These are phyloP conservation scores for Raja brachyura DNA, from an alignment of 2,113 vertebrate species.

Conservation along the genomic window DNA sequence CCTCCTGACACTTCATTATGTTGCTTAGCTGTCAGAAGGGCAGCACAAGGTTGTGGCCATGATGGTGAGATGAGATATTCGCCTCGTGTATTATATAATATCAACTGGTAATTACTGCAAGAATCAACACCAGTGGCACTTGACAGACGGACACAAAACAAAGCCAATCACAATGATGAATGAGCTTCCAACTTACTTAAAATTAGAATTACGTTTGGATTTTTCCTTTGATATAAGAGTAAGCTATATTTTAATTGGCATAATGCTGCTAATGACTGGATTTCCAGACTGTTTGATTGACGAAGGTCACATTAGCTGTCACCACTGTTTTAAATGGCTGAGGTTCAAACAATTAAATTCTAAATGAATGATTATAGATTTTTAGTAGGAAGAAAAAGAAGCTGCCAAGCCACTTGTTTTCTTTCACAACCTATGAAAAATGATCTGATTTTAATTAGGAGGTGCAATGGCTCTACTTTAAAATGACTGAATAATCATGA, in stretches of 20 bases:
- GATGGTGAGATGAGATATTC: neutral
- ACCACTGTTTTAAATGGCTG: neutral
- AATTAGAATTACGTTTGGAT: neutral
- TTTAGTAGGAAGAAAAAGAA: neutral
- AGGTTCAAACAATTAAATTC: neutral
- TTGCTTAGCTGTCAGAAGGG: neutral
- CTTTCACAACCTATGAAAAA: slow-evolving; percentile 14
- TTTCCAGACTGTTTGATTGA: neutral
- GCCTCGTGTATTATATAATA: neutral
- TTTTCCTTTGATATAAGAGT: slow-evolving; percentile 5
- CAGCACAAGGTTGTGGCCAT: neutral
- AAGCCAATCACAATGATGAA: neutral
- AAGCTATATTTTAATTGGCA: slow-evolving; percentile 2
- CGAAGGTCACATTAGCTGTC: slow-evolving; percentile 30
- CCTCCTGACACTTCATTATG: neutral
- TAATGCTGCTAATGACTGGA: slow-evolving; percentile 21
- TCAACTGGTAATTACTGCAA: neutral
- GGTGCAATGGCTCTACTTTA: neutral
- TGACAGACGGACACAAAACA: slow-evolving; percentile 7
- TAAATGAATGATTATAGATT: slow-evolving; percentile 30
- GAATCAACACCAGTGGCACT: neutral
- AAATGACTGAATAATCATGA: slow-evolving; percentile 11
- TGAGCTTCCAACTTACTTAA: neutral
- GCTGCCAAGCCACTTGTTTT: neutral
- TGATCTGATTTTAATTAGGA: slow-evolving; percentile 29